Evolutionary conservation across 2,888 invertebrate genomes (phyloP).

Genomic region (Rotaria socialis): DNA sequence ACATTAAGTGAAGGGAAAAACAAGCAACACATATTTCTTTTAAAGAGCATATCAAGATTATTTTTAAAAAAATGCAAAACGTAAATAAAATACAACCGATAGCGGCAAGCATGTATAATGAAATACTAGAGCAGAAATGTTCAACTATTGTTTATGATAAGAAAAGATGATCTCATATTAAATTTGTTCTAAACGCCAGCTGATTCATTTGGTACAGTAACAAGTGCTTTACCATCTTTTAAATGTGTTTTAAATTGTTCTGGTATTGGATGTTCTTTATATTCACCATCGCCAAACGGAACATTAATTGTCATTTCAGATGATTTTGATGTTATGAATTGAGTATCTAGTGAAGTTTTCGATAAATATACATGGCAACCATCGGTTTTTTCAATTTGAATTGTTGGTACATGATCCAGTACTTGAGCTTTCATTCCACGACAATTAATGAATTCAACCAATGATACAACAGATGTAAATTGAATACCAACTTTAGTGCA

Average conservation of each 20-base stretch:
- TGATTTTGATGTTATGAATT: constrained; percentile 92
- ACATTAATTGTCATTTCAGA: constrained; percentile 97
- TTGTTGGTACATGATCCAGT: constrained; percentile 85
- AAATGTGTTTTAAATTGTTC: constrained; percentile 79
- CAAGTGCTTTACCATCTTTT: background rate
- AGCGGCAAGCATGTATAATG: background rate
- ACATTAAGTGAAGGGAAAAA: background rate
- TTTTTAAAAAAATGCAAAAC: background rate
- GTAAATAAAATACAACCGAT: background rate
- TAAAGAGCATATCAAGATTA: background rate
- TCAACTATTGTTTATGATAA: background rate
- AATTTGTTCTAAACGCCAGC: background rate
- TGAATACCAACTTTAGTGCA: constrained; percentile 40
- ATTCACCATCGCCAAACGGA: constrained; percentile 76
- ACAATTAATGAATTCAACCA: constrained; percentile 92
- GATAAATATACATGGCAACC: constrained; percentile 96
- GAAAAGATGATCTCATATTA: background rate
- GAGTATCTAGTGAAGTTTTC: constrained; percentile 76
- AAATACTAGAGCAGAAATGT: background rate
- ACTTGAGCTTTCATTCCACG: constrained; percentile 96
- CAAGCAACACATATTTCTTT: background rate
- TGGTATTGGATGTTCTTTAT: constrained; percentile 77
- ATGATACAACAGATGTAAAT: constrained; percentile 44
- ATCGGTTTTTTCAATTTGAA: constrained; percentile 96
- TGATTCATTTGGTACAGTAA: constrained; percentile 10